Base-by-base conservation (phyloP, 2,888 invertebrate genomes). In the Clivina fossor region DNA sequence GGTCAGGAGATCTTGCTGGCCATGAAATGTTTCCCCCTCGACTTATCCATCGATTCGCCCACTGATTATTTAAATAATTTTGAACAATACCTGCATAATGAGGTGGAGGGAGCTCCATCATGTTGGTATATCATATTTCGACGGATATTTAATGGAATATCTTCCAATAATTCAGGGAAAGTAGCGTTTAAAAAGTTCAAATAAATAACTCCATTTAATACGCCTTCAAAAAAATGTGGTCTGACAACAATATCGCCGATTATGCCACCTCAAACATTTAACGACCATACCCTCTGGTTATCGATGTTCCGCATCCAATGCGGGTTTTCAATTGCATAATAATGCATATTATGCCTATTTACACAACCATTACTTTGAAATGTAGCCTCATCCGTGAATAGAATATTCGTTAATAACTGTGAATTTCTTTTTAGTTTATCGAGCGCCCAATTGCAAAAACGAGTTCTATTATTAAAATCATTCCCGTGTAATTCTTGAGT, bases 281-380 rank as follows among this genome's bases (percentile, higher is more conserved):
- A 38, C 2, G 38, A 38, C 38, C 15, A 35, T 35, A 35, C 16
- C 16, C 8, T 35, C 13, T 35, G 8, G 18, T 11, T 35, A 13
- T 19, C 38, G 20, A 38, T 3, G 9, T 38, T 38, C 15, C 38
- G 19, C 38, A 38, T 19, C 19, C 38, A 38, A 19, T 38, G 38
- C 8, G 38, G 19, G 19, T 18, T 38, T 15, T 38, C n/a, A n/a
- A n/a, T n/a, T n/a, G n/a, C n/a, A n/a, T n/a, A n/a, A n/a, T n/a
- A n/a, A n/a, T n/a, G n/a, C 38, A 38, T 38, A 38, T 38, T 18
- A 38, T 38, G 18, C 15, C 38, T 38, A 19, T 19, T 38, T 20
- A 38, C 38, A 11, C 19, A 38, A 19, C 38, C 38, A 19, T 38
- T 38, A 22, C 38, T 38, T 38, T 38, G 19, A 38, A 38, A 38